phyloP scores from a whole-genome alignment of 2,888 invertebrate species.

The Ceraclea dissimilis region DNA sequence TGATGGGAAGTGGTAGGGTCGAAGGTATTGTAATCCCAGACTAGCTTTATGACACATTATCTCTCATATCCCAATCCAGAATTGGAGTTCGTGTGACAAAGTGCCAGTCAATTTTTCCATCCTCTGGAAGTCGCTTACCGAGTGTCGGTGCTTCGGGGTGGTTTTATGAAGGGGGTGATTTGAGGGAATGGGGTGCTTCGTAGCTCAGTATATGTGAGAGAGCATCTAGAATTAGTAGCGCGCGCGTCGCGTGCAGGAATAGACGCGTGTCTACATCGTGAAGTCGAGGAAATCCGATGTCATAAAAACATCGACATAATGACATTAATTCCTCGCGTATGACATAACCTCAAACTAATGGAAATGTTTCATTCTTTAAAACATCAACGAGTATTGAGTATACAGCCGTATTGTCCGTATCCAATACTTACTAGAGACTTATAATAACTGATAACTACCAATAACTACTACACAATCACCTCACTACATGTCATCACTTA shows the following conservation, averaged over 20 bases:
- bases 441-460: too few relatives aligned
- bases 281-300: not conserved
- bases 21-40: too few relatives aligned
- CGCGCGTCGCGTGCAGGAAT: constrained; percentile 21
- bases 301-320: constrained; percentile 14
- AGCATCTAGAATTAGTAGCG: constrained; percentile 22
- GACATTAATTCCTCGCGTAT: constrained; percentile 13
- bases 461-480: too few relatives aligned
- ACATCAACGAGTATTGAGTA: not conserved
- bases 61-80: not conserved
- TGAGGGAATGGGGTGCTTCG: constrained; percentile 10
- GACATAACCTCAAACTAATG: constrained; percentile 13
- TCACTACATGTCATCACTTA: too few relatives aligned
- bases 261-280: constrained; percentile 17
- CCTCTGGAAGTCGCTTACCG: not conserved
- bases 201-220: constrained; percentile 1
- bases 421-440: too few relatives aligned
- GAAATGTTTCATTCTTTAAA: constrained; percentile 5
- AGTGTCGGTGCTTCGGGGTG: not conserved
- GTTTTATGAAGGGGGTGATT: constrained; percentile 3
- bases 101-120: constrained; percentile 6
- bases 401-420: not conserved
- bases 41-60: too few relatives aligned
- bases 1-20: too few relatives aligned
- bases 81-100: not conserved